Evolutionary conservation across 2,113 vertebrate species (phyloP), one percentile per base, ranked within the genome.

Genomic region (Colius striatus): DNA sequence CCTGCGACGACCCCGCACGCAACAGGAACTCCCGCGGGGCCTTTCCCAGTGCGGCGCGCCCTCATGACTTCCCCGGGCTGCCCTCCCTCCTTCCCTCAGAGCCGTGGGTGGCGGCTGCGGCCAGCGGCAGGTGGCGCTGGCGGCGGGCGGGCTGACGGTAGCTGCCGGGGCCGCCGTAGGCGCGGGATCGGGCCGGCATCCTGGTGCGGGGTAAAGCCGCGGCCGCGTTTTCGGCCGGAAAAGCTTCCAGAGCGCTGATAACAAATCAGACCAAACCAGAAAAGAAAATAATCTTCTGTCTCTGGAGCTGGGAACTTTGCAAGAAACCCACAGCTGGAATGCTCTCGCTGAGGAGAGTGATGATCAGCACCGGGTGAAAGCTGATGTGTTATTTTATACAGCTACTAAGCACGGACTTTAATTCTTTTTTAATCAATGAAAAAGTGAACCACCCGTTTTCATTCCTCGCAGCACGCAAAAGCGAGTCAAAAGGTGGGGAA

Each of bases 141-240:
- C 21, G 26, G 25, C n/a, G 13, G 54, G 34, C 8, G 15, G 16
- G 11, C 12, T 30, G 2, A 13, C 2, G 16, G 18, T 20, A 0
- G 26, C 4, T 1, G 23, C 2, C 10, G 23, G 1, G 2, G 68
- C 51, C 34, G 76, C 72, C 60, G 4, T 71, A 65, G 53, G 15
- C 13, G 20, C 1, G 26, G 7, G n/a, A 8, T 0, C 0, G n/a
- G 4, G 4, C 0, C 0, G 0, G 9, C 2, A 3, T 7, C 3
- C 0, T 0, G 10, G 12, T 3, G 45, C 0, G 1, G 20, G 13
- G 70, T 7, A 3, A 8, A 16, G 27, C 14, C 5, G 16, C 2
- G 4, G 61, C 20, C 12, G 34, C 6, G 0, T 6, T 17, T 8
- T 27, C 4, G 32, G 16, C 2, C 2, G 34, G 41, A 5, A 21